Evolutionary conservation across 2,113 vertebrate genomes (phyloP).

Genomic region (Catagonus wagneri): DNA sequence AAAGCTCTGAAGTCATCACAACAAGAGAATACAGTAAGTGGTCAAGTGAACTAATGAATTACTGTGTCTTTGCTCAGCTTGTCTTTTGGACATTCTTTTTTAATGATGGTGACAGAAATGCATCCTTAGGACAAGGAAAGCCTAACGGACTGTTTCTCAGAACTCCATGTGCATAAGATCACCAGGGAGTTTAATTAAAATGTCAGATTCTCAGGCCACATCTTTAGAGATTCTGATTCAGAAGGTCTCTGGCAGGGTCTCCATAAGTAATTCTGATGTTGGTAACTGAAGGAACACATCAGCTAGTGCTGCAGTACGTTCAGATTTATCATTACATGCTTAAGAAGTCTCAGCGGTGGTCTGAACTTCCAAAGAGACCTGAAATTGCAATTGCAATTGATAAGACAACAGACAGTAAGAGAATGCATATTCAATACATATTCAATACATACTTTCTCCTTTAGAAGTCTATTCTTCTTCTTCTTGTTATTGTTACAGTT

Average conservation of each 20-base stretch:
- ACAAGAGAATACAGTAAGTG: neutral
- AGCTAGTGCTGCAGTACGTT: neutral
- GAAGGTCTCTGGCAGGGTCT: neutral
- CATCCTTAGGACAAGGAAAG: neutral
- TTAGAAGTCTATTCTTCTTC: neutral
- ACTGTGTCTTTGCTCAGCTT: neutral
- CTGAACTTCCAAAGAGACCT: neutral
- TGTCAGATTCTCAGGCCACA: neutral
- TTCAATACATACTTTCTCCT: neutral
- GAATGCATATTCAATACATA: neutral
- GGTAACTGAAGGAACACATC: neutral
- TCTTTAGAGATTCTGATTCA: neutral
- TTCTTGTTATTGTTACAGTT: neutral
- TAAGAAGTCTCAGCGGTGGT: neutral
- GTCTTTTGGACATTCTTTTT: neutral
- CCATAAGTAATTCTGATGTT: neutral
- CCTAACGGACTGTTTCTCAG: neutral
- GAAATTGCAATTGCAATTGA: neutral
- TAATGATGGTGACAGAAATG: neutral
- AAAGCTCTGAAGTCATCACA: neutral
- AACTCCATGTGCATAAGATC: neutral
- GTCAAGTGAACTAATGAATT: neutral
- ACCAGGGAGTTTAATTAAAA: slow-evolving; percentile 1
- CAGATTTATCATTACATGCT: neutral
- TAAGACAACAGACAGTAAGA: neutral